Base-by-base conservation (phyloP, 2,113 vertebrate species). In the Piaya cayana region DNA sequence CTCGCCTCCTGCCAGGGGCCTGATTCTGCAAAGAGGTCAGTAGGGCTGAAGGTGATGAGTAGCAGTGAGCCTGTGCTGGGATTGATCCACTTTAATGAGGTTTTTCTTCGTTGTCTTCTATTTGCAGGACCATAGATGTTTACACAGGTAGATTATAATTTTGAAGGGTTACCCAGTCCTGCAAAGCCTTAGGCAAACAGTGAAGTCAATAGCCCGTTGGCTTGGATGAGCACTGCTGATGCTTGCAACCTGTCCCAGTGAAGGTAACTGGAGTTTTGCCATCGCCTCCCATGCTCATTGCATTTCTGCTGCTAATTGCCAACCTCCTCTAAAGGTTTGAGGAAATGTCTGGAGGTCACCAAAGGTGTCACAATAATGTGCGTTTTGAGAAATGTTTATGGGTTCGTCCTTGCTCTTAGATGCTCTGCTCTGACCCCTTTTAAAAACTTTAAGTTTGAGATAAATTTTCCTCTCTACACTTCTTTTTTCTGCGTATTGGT, bases 211-310 rank as follows among this genome's bases (percentile, higher is more conserved):
- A 60, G 32, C 20, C 39, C 4, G 0, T 30, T 4, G 43, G 63
- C 59, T 83, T 55, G 23, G 34, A 42, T 34, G 36, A 76, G 90
- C 67, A 27, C 49, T 80, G 50, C 85, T 58, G 74, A 10, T n/a
- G 83, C 42, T 52, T n/a, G 64, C 80, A 63, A 7, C n/a, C 70
- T 30, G 45, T 71, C 72, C 77, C 62, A 29, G 55, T 2, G 7
- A 69, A 27, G 83, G 68, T 20, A 18, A 4, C 45, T 43, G 86
- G 80, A 34, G 45, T 27, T 74, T 62, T 71, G 64, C 82, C 18
- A 1, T 58, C 27, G 36, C n/a, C 26, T 72, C 27, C 70, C 8
- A 1, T 7, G 58, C 4, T 4, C 0, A 0, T 18, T 39, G 0
- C 16, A 7, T 37, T 21, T 11, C 32, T 62, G 37, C 50, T 82